These are phyloP conservation scores for Aporrectodea caliginosa DNA, from an alignment of 1,140 invertebrate genomes.

Conservation along the genomic window DNA sequence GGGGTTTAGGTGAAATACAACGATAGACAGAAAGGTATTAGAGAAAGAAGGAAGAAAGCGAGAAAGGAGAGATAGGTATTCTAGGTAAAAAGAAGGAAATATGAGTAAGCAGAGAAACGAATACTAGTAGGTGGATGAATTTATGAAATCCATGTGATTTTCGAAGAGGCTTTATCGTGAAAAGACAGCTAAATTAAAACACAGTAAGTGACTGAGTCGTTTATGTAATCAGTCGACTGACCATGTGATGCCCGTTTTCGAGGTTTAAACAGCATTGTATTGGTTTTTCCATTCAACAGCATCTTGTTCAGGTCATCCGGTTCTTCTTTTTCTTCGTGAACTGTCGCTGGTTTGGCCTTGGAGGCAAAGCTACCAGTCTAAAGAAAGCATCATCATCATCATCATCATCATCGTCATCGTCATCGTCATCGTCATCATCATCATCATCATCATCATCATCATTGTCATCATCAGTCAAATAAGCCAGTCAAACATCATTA, in stretches of 20 bases:
- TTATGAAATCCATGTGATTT: no score
- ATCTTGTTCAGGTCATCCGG: not conserved
- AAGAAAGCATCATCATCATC: not conserved
- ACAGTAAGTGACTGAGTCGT: no score
- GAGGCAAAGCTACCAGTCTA: not conserved
- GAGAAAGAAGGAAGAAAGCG: no score
- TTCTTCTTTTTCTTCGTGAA: not conserved
- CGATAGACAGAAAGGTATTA: no score
- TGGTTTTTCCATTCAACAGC: not conserved
- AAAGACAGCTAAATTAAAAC: no score
- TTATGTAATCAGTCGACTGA: no score
- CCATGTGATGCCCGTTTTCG: not conserved
- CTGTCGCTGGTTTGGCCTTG: not conserved
- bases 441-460: not conserved
- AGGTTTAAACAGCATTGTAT: not conserved
- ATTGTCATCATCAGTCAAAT: not conserved
- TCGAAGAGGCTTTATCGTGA: no score
- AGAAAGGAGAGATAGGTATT: no score
- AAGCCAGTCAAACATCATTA: not conserved
- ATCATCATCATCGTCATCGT: not conserved
- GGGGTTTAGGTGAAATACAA: no score
- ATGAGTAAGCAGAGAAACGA: no score
- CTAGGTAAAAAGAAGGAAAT: no score
- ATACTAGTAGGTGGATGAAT: no score
- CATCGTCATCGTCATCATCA: not conserved